Evolutionary conservation across 2,113 vertebrate genomes (phyloP).

Genomic region (Erinaceus europaeus): DNA sequence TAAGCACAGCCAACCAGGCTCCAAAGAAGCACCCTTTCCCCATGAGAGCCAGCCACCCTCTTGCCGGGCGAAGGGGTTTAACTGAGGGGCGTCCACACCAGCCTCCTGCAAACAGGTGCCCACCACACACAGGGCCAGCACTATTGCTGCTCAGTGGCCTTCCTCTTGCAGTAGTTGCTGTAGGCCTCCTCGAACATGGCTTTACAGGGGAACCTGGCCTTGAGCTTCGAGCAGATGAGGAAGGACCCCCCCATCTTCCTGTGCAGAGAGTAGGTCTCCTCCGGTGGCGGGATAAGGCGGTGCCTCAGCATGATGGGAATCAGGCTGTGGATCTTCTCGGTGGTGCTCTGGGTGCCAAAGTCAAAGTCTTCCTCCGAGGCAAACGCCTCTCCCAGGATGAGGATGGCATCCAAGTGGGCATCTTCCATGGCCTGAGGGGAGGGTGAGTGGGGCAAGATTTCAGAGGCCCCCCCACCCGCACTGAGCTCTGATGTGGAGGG

Average conservation of each 20-base stretch:
- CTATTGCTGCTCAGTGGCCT: conserved; percentile 71
- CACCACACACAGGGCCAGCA: not conserved
- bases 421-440: conserved; percentile 90
- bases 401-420: conserved; percentile 95
- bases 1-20: not conserved
- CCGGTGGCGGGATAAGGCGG: conserved; percentile 92
- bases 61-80: not conserved
- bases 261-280: conserved; percentile 98
- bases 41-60: not conserved
- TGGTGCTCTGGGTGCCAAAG: conserved; percentile 94
- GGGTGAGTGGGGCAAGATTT: not conserved
- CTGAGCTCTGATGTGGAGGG: not conserved
- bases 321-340: conserved; percentile 94
- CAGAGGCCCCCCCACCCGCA: accelerated
- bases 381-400: conserved; percentile 98
- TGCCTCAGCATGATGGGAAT: conserved; percentile 97
- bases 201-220: conserved; percentile 90
- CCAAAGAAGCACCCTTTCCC: not conserved
- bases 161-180: conserved; percentile 86
- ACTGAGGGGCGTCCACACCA: accelerated
- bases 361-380: conserved; percentile 87
- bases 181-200: conserved; percentile 92
- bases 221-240: conserved; percentile 96
- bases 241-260: conserved; percentile 99
- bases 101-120: not conserved